Conservation (phyloP, 2,888 invertebrate genomes). For the Rotaria socialis region DNA sequence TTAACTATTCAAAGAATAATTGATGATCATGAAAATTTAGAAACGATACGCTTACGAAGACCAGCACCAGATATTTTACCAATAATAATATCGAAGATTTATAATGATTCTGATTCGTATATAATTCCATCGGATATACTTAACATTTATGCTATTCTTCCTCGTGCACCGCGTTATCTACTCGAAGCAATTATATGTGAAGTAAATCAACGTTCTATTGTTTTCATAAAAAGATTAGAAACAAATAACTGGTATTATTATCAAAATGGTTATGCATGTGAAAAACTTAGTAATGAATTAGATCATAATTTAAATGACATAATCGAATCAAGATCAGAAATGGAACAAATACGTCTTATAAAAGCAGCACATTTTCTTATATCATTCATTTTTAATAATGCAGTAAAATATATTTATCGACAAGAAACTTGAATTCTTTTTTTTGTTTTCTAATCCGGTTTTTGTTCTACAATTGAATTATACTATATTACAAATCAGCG, state of each 20-base stretch:
- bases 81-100: not conserved
- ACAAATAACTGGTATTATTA: conserved; percentile 14
- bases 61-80: not conserved
- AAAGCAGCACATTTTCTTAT: not conserved
- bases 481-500: too few relatives aligned
- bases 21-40: not conserved
- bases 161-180: not conserved
- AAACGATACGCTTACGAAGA: not conserved
- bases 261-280: not conserved
- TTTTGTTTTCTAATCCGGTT: not conserved
- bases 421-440: not conserved
- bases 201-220: not conserved
- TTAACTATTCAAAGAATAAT: not conserved
- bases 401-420: not conserved
- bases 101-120: not conserved
- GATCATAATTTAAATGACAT: not conserved
- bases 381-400: not conserved
- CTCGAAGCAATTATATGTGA: not conserved
- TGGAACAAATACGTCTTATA: not conserved
- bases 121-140: not conserved
- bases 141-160: not conserved
- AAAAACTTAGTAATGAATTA: not conserved
- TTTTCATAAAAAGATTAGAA: not conserved
- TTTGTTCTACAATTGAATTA: not conserved
- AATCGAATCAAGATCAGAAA: not conserved